Evolutionary conservation across 2,797 vertebrate species (phyloP).

Genomic region (Argentina silus): DNA sequence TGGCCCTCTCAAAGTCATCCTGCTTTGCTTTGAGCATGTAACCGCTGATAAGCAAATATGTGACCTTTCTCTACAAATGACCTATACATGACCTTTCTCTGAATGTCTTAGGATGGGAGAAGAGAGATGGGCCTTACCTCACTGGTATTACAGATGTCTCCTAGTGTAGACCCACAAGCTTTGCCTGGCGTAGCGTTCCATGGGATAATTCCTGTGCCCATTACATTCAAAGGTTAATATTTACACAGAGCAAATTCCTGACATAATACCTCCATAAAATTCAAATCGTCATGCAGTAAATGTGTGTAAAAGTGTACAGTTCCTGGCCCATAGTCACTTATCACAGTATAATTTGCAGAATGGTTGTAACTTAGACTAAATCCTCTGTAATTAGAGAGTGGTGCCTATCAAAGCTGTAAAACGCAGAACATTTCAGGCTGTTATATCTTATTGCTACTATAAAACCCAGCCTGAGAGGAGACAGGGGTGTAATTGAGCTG

Average conservation of each 20-base stretch:
- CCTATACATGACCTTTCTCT: background rate
- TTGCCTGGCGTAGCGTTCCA: conserved; percentile 94
- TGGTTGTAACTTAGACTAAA: background rate
- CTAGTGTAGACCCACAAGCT: conserved; percentile 88
- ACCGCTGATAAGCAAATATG: background rate
- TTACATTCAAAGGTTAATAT: conserved; percentile 14
- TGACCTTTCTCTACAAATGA: background rate
- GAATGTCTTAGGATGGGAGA: no score
- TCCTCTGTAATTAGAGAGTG: conserved; percentile 2
- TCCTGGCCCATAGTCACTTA: background rate
- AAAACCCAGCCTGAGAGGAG: background rate
- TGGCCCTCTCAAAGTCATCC: no score
- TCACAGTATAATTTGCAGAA: background rate
- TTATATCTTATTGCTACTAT: conserved; percentile 9
- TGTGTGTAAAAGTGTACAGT: background rate
- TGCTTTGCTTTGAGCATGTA: background rate
- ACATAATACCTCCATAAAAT: conserved; percentile 9
- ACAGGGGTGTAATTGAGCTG: background rate
- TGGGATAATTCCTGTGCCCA: conserved; percentile 89
- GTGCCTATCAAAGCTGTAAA: conserved; percentile 2
- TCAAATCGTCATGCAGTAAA: conserved; percentile 5
- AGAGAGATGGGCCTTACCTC: conserved; percentile 78
- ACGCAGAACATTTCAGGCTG: background rate
- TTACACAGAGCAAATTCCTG: background rate
- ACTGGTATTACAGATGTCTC: conserved; percentile 89